Evolutionary conservation across 1,140 invertebrate genomes (phyloP), one percentile per base, ranked within the genome.

Genomic region (Zaprionus nigranus): DNA sequence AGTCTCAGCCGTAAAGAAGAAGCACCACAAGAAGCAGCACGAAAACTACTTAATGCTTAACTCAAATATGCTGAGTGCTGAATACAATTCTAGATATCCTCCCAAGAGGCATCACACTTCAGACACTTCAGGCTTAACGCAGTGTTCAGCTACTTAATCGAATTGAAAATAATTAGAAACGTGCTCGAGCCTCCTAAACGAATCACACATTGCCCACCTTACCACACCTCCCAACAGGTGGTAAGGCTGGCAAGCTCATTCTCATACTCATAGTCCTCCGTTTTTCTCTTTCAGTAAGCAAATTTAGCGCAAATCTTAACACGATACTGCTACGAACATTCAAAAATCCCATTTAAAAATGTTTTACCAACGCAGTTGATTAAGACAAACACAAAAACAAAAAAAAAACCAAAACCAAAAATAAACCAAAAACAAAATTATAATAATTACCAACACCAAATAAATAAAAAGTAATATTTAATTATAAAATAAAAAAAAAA

Each of bases 301-400:
- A 68, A 84, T 68, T 81, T 78, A 87, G 70, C 71, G 78, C 65
- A 90, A 87, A 81, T 81, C 78, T 75, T 63, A 81, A 66, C 81
- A 79, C 75, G 68, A 90, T 76, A 81, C 75, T 81, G 81, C 85
- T 90, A 81, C 75, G 72, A 77, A 88, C 81, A 81, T 84, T 88
- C 46, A 53, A 67, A 73, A 83, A 66, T 53, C 57, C 64, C 49
- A 49, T 84, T 62, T 62, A 76, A 83, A 81, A 80, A 92, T 82
- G 77, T 83, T 92, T 86, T 92, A 88, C 85, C 86, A 88, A 90
- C 76, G 75, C 79, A 92, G 90, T 92, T 92, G 90, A 92, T 92
- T 90, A 91, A 90, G 75, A 78, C 64, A 74, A 79, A 81, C 68
- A 79, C 76, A 76, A 61, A 51, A 70, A 78, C 90, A 26, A 59